Conservation (phyloP, 2,113 vertebrate genomes). For the Brachyhypopomus gauderio region DNA sequence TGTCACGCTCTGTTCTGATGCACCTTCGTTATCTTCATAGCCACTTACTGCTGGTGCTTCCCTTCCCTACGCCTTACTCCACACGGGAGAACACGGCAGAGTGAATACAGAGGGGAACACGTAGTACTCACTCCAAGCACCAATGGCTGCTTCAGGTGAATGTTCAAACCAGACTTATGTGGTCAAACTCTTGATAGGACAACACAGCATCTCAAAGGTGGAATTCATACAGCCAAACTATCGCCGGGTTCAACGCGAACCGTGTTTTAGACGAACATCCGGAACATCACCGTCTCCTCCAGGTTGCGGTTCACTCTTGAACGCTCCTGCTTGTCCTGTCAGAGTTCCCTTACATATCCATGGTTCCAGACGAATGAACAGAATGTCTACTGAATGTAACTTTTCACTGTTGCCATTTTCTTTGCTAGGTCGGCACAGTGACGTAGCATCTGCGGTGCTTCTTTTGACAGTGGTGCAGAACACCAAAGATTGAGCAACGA, state of each 20-base stretch:
- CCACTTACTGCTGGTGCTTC: slow-evolving; percentile 47
- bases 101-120: slow-evolving; percentile 26
- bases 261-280: not conserved
- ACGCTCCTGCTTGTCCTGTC: slow-evolving; percentile 5
- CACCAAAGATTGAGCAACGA: slow-evolving; percentile 48
- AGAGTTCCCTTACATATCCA: not conserved
- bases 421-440: slow-evolving; percentile 19
- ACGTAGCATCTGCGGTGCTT: slow-evolving; percentile 44
- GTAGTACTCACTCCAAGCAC: not conserved
- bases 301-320: not conserved
- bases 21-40: slow-evolving; percentile 41
- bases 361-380: slow-evolving; percentile 25
- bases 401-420: slow-evolving; percentile 29
- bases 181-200: slow-evolving; percentile 36
- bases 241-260: not conserved
- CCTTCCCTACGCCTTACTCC: slow-evolving; percentile 46
- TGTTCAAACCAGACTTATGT: slow-evolving; percentile 22
- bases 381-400: slow-evolving; percentile 56
- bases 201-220: not conserved
- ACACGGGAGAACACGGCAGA: slow-evolving; percentile 34
- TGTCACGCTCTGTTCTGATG: slow-evolving; percentile 35
- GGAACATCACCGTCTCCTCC: not conserved
- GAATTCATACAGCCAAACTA: slow-evolving; percentile 2
- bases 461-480: slow-evolving; percentile 41
- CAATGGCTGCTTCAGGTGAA: slow-evolving; percentile 43